Percentiles rank a stretch among this genome's conserved stretches.
These are phyloP conservation scores for Candidula unifasciata DNA, from an alignment of 2,888 invertebrate genomes.

Conservation along the genomic window DNA sequence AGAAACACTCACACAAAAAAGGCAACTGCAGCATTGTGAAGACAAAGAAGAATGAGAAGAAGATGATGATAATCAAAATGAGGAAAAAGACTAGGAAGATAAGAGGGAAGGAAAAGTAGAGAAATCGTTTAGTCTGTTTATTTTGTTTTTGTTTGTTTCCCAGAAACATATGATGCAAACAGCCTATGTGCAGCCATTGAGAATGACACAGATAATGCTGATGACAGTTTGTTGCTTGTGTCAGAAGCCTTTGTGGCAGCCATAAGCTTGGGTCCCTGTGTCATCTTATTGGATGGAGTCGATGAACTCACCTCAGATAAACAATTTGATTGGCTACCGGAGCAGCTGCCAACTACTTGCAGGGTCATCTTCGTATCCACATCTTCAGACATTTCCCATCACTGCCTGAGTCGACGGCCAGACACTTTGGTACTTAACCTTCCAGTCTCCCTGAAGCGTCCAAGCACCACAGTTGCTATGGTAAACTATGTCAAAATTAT, in stretches of 20 bases:
- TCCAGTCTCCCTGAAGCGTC: constrained; percentile 49
- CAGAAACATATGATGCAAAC: constrained; percentile 24
- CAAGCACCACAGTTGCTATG: constrained; percentile 25
- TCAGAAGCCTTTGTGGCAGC: constrained; percentile 72
- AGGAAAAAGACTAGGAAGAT: too few relatives aligned
- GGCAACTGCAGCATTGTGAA: too few relatives aligned
- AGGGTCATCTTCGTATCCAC: constrained; percentile 70
- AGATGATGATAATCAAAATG: too few relatives aligned
- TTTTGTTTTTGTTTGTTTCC: background rate
- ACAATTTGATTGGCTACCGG: constrained; percentile 69
- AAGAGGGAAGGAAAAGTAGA: constrained; percentile 6
- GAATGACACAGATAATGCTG: constrained; percentile 35
- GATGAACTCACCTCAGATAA: constrained; percentile 67
- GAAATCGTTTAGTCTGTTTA: background rate
- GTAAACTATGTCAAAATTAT: background rate
- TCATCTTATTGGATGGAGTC: constrained; percentile 74
- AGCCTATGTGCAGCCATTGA: constrained; percentile 21
- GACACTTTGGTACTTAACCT: constrained; percentile 63
- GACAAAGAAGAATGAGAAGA: too few relatives aligned
- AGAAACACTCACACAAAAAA: too few relatives aligned
- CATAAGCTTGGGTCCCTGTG: constrained; percentile 71
- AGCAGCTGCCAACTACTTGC: constrained; percentile 71
- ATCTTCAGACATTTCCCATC: constrained; percentile 69
- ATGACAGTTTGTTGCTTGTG: constrained; percentile 63
- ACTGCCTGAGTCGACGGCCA: constrained; percentile 61